phyloP scores from a whole-genome alignment of 2,797 vertebrate genomes.

The Rhodeus uyekii region DNA sequence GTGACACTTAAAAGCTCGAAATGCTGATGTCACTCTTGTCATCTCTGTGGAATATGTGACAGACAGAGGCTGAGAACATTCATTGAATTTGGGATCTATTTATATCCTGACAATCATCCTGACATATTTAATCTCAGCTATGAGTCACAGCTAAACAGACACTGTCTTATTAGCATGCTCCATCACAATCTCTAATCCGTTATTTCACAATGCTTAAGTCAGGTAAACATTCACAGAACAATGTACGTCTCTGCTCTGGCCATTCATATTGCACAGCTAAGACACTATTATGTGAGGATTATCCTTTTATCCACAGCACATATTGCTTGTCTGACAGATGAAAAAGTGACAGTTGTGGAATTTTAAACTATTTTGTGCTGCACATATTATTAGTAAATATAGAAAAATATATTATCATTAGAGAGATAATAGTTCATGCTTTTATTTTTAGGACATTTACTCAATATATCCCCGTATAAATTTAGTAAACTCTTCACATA shows the following conservation, averaged over 20 bases:
- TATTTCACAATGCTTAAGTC: slow-evolving; percentile 15
- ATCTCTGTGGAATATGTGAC: not conserved
- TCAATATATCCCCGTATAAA: not conserved
- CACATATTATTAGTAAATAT: not conserved
- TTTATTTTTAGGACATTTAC: not conserved
- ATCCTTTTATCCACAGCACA: slow-evolving; percentile 32
- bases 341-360: not conserved
- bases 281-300: slow-evolving; percentile 31
- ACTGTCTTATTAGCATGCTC: slow-evolving; percentile 40
- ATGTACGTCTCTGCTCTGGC: not conserved
- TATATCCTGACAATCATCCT: slow-evolving; percentile 24
- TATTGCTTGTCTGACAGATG: slow-evolving; percentile 3
- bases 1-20: not conserved
- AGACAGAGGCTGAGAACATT: not conserved
- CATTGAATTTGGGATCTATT: not conserved
- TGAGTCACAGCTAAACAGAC: slow-evolving; percentile 26
- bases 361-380: slow-evolving; percentile 10
- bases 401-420: not conserved
- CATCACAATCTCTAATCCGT: slow-evolving; percentile 41
- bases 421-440: not conserved
- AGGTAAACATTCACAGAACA: slow-evolving; percentile 24
- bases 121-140: not conserved
- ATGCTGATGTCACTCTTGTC: not conserved
- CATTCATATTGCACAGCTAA: slow-evolving; percentile 3
- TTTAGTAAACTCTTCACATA: not conserved